Conservation (phyloP, 37 sponge, comb jelly and placozoan species). For the Ianthella basta region DNA sequence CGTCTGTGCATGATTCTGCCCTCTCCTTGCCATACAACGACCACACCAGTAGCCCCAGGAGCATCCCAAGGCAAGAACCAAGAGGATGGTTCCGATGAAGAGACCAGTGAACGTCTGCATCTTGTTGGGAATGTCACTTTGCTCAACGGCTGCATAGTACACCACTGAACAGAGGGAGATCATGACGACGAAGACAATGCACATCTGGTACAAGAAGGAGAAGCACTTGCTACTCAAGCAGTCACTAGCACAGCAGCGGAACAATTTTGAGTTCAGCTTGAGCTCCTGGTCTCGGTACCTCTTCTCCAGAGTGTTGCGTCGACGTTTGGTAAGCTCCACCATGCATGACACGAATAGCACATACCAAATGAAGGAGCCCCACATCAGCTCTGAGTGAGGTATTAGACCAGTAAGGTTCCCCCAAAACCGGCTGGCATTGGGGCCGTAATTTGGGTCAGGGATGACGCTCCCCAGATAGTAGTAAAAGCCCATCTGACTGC, state of each 20-base stretch:
- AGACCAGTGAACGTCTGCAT: slow-evolving; percentile 84
- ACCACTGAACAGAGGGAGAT: slow-evolving; percentile 40
- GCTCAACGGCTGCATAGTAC: slow-evolving; percentile 70
- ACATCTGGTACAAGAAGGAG: not conserved
- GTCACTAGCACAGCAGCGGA: slow-evolving; percentile 10
- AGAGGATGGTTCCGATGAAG: slow-evolving; percentile 33
- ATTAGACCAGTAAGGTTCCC: slow-evolving; percentile 4
- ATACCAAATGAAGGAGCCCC: slow-evolving; percentile 80
- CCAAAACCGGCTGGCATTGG: not conserved
- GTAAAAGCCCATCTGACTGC: slow-evolving; percentile 68
- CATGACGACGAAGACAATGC: slow-evolving; percentile 49
- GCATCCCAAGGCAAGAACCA: slow-evolving; percentile 46
- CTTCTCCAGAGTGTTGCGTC: slow-evolving; percentile 14
- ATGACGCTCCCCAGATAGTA: slow-evolving; percentile 57
- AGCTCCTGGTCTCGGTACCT: not conserved
- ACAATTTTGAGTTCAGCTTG: not conserved
- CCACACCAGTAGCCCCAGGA: slow-evolving; percentile 49
- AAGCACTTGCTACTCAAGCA: not conserved
- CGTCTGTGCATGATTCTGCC: not conserved
- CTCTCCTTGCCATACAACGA: not conserved
- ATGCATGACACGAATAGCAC: slow-evolving; percentile 49
- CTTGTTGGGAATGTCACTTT: slow-evolving; percentile 68
- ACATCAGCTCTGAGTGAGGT: slow-evolving; percentile 56
- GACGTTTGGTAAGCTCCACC: slow-evolving; percentile 41
- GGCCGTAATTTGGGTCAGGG: not conserved